A percentile compares a stretch with the other conserved stretches of the same genome.
phyloP scores from a whole-genome alignment of 2,113 vertebrate genomes.

The Platycercus adscitus region DNA sequence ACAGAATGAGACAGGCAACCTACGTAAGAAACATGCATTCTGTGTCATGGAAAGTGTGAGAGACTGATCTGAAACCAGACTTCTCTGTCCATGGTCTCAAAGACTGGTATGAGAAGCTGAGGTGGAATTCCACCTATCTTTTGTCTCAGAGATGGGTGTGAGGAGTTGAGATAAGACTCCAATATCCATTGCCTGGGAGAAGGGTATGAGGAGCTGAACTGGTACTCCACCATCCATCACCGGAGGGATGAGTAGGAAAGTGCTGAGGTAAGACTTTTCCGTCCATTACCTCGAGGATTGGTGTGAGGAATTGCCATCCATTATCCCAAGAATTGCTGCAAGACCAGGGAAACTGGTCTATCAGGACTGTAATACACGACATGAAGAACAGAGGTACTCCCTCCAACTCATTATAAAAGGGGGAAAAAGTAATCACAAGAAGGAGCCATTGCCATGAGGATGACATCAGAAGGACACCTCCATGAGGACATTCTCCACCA shows the following conservation, averaged over 20 bases:
- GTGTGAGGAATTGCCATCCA: neutral
- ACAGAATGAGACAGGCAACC: neutral
- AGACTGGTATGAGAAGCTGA: neutral
- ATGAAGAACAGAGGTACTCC: neutral
- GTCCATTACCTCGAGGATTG: neutral
- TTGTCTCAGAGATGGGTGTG: neutral
- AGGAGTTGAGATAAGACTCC: neutral
- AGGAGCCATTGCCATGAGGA: neutral
- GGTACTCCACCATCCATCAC: neutral
- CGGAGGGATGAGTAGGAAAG: neutral
- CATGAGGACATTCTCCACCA: neutral
- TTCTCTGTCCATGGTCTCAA: neutral
- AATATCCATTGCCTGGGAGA: neutral
- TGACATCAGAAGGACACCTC: neutral
- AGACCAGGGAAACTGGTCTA: neutral
- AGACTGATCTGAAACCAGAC: neutral
- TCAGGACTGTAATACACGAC: neutral
- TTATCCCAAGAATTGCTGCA: neutral
- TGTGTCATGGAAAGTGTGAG: neutral
- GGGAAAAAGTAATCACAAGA: neutral
- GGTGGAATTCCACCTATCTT: neutral
- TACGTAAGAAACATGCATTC: neutral
- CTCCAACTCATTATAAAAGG: neutral
- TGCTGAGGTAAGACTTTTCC: neutral
- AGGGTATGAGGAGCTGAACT: neutral